These are phyloP conservation scores for Palloptera scutellata DNA, from an alignment of 2,888 invertebrate species.

Conservation along the genomic window DNA sequence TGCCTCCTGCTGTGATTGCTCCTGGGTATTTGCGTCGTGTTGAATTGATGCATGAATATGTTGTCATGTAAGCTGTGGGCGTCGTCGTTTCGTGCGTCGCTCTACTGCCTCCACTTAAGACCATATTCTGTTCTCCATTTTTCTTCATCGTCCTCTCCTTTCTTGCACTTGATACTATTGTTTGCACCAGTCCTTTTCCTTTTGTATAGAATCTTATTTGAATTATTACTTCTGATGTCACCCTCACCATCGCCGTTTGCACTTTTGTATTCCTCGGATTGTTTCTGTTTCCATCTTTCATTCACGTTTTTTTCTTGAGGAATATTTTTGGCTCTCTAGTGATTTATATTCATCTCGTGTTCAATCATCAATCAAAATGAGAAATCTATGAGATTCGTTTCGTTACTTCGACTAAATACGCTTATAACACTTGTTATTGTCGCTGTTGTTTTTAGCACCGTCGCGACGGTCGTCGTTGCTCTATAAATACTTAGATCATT, in stretches of 20 bases:
- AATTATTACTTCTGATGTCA: slow-evolving; percentile 13
- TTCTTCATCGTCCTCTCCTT: neutral
- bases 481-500: neutral
- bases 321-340: neutral
- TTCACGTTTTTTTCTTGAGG: no score
- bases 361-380: slow-evolving; percentile 15
- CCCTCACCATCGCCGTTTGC: neutral
- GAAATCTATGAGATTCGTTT: neutral
- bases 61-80: slow-evolving; percentile 3
- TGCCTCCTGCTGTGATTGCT: no score
- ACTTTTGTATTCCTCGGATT: no score
- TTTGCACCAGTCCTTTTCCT: neutral
- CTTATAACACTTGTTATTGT: no score
- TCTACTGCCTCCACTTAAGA: neutral
- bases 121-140: neutral
- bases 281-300: no score
- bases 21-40: no score
- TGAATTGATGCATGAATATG: no score
- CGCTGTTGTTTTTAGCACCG: no score
- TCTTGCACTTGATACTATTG: no score
- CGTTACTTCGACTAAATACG: no score
- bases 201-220: neutral
- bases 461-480: no score
- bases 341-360: neutral
- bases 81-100: neutral